Percentiles rank a stretch among this genome's conserved stretches.
These are phyloP conservation scores for Salticus scenicus DNA, from an alignment of 2,888 invertebrate species.

Conservation along the genomic window DNA sequence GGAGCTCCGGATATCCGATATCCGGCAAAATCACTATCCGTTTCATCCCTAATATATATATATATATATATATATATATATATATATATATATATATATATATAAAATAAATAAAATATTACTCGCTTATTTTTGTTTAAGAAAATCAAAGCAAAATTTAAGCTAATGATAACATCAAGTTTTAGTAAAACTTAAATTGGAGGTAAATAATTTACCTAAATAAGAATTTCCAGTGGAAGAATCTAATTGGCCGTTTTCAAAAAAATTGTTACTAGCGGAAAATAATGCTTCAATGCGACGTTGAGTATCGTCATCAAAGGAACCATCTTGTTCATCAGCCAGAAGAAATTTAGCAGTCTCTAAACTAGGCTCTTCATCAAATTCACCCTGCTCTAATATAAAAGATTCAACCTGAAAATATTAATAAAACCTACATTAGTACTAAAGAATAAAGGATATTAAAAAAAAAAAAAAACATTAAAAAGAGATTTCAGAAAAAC, in stretches of 20 bases:
- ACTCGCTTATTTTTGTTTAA: too few relatives aligned
- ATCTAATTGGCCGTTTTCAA: constrained; percentile 52
- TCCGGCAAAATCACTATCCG: too few relatives aligned
- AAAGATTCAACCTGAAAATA: constrained; percentile 82
- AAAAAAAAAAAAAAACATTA: not conserved
- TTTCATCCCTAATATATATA: too few relatives aligned
- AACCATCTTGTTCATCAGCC: constrained; percentile 72
- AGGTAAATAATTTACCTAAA: constrained; percentile 32
- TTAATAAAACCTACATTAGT: constrained; percentile 29
- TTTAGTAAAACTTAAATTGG: too few relatives aligned
- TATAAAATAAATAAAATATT: too few relatives aligned
- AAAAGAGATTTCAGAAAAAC: not conserved
- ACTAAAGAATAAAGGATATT: not conserved
- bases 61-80: too few relatives aligned
- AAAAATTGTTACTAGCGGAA: constrained; percentile 82
- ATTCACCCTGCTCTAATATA: constrained; percentile 82
- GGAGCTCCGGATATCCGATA: too few relatives aligned
- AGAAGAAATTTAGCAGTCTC: constrained; percentile 82
- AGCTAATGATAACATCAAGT: too few relatives aligned
- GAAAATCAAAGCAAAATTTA: too few relatives aligned
- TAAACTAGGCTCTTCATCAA: constrained; percentile 81
- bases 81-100: too few relatives aligned
- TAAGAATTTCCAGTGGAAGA: constrained; percentile 21
- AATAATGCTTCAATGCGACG: constrained; percentile 93
- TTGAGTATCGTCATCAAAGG: constrained; percentile 85